Evolutionary conservation across 1,140 invertebrate genomes (phyloP).

Genomic region (Oryctes rhinoceros): DNA sequence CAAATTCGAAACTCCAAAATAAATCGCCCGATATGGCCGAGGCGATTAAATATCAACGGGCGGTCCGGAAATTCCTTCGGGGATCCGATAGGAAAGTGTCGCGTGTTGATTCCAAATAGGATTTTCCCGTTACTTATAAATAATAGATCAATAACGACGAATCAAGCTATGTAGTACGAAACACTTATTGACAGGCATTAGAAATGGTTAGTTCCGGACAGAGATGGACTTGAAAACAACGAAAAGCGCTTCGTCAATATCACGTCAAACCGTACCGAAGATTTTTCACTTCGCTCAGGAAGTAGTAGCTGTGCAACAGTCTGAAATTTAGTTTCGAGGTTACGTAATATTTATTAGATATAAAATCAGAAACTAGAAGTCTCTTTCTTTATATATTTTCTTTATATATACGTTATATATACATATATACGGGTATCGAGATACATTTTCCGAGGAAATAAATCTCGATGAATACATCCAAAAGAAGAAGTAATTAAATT

Average conservation of each 20-base stretch:
- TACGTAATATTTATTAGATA: too few species aligned
- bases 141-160: slow-evolving; percentile 30
- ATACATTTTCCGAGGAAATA: too few species aligned
- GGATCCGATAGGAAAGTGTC: slow-evolving; percentile 24
- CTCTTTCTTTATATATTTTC: too few species aligned
- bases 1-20: background rate
- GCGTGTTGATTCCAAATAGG: slow-evolving; percentile 31
- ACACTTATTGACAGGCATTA: slow-evolving; percentile 1
- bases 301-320: too few species aligned
- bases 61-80: slow-evolving; percentile 5
- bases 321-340: too few species aligned
- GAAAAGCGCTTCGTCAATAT: background rate
- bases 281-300: too few species aligned
- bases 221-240: background rate
- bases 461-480: too few species aligned
- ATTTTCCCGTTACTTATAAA: slow-evolving; percentile 17
- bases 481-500: too few species aligned
- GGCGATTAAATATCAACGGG: slow-evolving; percentile 13
- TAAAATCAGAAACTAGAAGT: too few species aligned
- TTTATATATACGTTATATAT: too few species aligned
- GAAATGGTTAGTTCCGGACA: background rate
- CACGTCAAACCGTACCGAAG: too few species aligned
- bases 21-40: background rate
- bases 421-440: too few species aligned
- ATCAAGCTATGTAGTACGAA: slow-evolving; percentile 14